Percentiles rank a stretch among this genome's conserved stretches.
phyloP scores from a whole-genome alignment of 1,140 invertebrate genomes.

The Cardiocondyla obscurior region DNA sequence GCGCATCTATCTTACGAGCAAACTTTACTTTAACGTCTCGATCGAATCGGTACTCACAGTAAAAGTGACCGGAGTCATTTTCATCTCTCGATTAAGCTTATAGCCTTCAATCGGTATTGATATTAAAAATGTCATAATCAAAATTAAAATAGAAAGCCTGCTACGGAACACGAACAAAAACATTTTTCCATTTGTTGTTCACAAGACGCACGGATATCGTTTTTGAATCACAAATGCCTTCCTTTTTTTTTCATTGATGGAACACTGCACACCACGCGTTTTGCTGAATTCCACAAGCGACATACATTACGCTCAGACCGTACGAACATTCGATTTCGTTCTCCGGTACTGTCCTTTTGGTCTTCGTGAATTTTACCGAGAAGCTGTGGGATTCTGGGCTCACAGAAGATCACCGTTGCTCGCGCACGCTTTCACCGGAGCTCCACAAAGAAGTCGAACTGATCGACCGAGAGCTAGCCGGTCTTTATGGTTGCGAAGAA shows the following conservation, averaged over 20 bases:
- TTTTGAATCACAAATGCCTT: background rate
- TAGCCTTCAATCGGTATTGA: background rate
- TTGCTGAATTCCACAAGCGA: constrained; percentile 4
- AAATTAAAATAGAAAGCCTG: background rate
- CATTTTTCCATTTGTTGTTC: constrained; percentile 47
- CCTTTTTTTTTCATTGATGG: constrained; percentile 11
- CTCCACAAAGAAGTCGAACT: constrained; percentile 72
- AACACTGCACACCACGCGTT: constrained; percentile 36
- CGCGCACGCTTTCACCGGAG: constrained; percentile 76
- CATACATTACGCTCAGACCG: constrained; percentile 46
- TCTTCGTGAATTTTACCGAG: constrained; percentile 32
- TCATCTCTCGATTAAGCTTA: background rate
- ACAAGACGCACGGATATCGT: background rate
- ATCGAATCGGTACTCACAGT: constrained; percentile 50
- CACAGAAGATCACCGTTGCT: constrained; percentile 62
- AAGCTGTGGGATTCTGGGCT: constrained; percentile 54
- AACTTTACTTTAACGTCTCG: background rate
- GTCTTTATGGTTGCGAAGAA: constrained; percentile 76
- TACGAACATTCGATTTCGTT: constrained; percentile 16
- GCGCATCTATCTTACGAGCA: background rate
- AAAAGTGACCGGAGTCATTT: background rate
- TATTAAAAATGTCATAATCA: background rate
- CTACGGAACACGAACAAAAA: background rate
- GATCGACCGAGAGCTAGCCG: constrained; percentile 54
- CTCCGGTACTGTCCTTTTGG: background rate